Percentiles rank a stretch among this genome's conserved stretches.
These are phyloP conservation scores for Eretmochelys imbricata DNA, from an alignment of 2,113 vertebrate species.

Conservation along the genomic window DNA sequence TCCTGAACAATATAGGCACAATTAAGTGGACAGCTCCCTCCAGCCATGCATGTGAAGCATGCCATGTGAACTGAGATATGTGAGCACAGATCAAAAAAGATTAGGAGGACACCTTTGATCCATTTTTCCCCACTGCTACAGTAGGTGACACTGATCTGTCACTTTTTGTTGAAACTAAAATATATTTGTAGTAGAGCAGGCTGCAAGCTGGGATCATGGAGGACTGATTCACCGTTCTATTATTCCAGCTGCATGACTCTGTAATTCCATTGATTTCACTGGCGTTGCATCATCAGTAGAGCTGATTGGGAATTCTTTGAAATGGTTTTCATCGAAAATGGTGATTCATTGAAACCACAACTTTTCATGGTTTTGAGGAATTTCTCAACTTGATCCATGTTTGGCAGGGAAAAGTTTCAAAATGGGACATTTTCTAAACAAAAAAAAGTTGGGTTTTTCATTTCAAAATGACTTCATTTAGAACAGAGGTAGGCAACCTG, in stretches of 20 bases:
- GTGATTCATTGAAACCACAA: background rate
- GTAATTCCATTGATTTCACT: background rate
- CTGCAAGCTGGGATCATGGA: background rate
- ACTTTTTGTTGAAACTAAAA: background rate
- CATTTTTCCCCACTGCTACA: constrained; percentile 9
- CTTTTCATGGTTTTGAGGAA: background rate
- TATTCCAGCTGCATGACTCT: background rate
- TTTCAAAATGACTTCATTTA: too few species aligned
- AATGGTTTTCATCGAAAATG: background rate
- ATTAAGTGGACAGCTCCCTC: background rate
- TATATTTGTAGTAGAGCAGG: background rate
- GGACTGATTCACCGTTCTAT: background rate
- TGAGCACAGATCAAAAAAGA: constrained; percentile 26
- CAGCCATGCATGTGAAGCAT: background rate
- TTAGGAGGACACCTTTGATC: constrained; percentile 33
- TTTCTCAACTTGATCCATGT: background rate
- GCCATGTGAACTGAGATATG: background rate
- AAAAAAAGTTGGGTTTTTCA: too few species aligned
- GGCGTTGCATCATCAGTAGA: background rate
- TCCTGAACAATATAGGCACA: constrained; percentile 34
- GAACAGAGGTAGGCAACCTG: too few species aligned
- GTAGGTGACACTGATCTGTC: background rate
- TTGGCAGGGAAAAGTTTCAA: too few species aligned
- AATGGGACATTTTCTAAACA: too few species aligned
- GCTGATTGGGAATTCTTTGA: background rate